Percentiles rank a stretch among this genome's conserved stretches.
phyloP scores from a whole-genome alignment of 2,797 vertebrate species.

The Fistularia commersonii region DNA sequence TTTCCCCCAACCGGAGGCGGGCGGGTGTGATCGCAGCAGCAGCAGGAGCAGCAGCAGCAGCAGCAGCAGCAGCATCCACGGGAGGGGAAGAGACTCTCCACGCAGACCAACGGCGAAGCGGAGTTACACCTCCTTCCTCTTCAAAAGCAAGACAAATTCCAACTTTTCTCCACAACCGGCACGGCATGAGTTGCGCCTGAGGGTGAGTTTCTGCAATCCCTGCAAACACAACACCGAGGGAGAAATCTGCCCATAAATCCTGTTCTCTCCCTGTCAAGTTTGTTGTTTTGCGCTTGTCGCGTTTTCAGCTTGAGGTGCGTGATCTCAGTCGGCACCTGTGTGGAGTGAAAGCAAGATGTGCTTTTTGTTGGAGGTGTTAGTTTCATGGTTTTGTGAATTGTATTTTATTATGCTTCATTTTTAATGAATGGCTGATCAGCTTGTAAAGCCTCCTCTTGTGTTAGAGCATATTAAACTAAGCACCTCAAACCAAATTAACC shows the following conservation, averaged over 20 bases:
- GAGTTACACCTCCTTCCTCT: slow-evolving; percentile 13
- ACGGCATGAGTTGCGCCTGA: slow-evolving; percentile 39
- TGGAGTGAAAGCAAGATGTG: too few relatives aligned
- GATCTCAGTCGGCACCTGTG: too few relatives aligned
- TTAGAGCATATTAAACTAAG: too few relatives aligned
- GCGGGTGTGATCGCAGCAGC: slow-evolving; percentile 11
- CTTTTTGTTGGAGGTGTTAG: too few relatives aligned
- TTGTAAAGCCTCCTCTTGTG: too few relatives aligned
- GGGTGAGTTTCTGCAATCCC: slow-evolving; percentile 51
- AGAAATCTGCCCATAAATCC: neutral
- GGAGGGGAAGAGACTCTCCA: slow-evolving; percentile 33
- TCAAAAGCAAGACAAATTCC: slow-evolving; percentile 30
- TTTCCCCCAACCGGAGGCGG: neutral
- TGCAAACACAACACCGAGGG: neutral
- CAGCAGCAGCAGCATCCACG: slow-evolving; percentile 46
- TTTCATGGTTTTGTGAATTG: too few relatives aligned
- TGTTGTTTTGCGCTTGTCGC: neutral
- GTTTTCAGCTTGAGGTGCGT: too few relatives aligned
- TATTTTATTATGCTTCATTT: too few relatives aligned
- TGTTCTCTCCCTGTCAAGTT: neutral
- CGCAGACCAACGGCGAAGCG: slow-evolving; percentile 37
- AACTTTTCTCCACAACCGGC: slow-evolving; percentile 51
- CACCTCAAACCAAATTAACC: too few relatives aligned
- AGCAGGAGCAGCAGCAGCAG: slow-evolving; percentile 25
- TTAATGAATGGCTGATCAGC: too few relatives aligned